Percentiles rank a stretch among this genome's conserved stretches.
Conservation (phyloP, 1,140 invertebrate species). For the Sycobia sp. region DNA sequence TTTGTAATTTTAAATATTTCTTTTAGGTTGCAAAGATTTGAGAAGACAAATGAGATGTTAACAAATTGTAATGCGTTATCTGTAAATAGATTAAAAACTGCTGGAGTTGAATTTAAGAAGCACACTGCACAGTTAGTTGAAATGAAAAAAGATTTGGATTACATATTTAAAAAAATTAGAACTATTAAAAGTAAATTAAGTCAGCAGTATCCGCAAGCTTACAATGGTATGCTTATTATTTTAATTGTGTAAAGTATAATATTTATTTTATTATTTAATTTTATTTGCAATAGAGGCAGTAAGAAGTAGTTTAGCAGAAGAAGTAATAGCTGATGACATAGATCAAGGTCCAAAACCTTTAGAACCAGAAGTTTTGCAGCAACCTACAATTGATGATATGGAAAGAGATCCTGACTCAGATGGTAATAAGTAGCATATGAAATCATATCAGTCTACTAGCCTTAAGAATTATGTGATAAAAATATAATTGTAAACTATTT, state of each 20-base stretch:
- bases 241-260: background rate
- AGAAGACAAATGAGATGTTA: conserved; percentile 97
- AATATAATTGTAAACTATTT: background rate
- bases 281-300: conserved; percentile 62
- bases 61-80: conserved; percentile 92
- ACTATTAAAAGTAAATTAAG: conserved; percentile 81
- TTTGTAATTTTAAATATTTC: background rate
- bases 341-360: conserved; percentile 48
- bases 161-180: conserved; percentile 77
- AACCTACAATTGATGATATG: conserved; percentile 22
- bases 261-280: background rate
- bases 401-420: conserved; percentile 57
- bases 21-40: conserved; percentile 87
- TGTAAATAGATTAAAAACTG: conserved; percentile 77
- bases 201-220: conserved; percentile 86
- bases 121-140: conserved; percentile 81
- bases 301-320: conserved; percentile 68
- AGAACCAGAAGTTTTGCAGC: conserved; percentile 50
- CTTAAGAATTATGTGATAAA: conserved; percentile 16
- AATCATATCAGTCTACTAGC: conserved; percentile 41
- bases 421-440: conserved; percentile 55
- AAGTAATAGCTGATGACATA: conserved; percentile 58
- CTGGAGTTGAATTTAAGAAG: conserved; percentile 85
- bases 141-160: conserved; percentile 79
- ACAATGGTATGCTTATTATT: conserved; percentile 61